These are phyloP conservation scores for Enteromius mattozi DNA, from an alignment of 2,797 vertebrate species.

Conservation along the genomic window DNA sequence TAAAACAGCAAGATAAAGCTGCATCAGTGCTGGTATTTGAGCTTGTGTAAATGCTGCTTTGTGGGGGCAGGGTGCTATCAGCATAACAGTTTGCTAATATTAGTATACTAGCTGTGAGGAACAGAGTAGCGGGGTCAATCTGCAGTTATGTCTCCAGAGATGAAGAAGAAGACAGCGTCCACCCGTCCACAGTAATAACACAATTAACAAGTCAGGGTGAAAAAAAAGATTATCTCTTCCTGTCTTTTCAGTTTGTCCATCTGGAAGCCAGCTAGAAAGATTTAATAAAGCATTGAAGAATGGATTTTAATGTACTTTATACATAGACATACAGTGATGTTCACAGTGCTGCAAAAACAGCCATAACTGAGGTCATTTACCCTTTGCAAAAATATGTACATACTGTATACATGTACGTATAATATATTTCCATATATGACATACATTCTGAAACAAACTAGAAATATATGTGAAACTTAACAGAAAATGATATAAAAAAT, in stretches of 20 bases:
- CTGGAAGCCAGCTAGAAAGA: not conserved
- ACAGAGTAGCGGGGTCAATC: conserved; percentile 62
- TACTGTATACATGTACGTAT: no score
- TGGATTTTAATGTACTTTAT: not conserved
- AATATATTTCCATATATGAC: not conserved
- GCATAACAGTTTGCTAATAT: conserved; percentile 58
- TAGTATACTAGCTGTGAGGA: conserved; percentile 53
- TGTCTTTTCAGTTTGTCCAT: not conserved
- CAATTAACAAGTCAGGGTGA: conserved; percentile 51
- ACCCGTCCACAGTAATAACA: conserved; percentile 58
- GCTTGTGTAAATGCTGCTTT: conserved; percentile 25
- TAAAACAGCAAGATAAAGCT: conserved; percentile 5
- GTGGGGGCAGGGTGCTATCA: conserved; percentile 50
- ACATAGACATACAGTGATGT: not conserved
- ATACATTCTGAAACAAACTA: not conserved
- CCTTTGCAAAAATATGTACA: not conserved
- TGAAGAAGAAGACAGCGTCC: conserved; percentile 41
- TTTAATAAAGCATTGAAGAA: not conserved
- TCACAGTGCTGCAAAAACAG: not conserved
- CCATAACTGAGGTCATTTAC: not conserved
- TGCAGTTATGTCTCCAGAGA: conserved; percentile 57
- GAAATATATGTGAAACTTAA: not conserved
- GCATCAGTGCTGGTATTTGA: conserved; percentile 21
- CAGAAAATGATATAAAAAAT: no score
- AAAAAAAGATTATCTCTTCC: conserved; percentile 20